phyloP scores from a whole-genome alignment of 23 tunicate genomes.

The Halocynthia roretzi region DNA sequence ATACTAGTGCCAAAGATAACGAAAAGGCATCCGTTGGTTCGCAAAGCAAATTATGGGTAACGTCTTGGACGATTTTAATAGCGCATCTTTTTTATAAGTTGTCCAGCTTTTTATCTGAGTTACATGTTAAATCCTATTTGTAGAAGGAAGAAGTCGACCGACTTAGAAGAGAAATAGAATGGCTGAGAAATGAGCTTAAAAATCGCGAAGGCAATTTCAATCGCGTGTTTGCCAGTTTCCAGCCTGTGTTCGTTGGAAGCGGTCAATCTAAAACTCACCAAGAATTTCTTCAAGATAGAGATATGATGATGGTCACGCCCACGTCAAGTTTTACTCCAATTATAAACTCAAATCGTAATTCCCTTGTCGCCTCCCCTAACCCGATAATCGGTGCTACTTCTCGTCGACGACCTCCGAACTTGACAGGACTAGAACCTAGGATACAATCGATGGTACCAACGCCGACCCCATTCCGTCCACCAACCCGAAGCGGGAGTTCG shows the following conservation, averaged over 20 bases:
- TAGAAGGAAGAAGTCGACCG: conserved; percentile 28
- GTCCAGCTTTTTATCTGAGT: background rate
- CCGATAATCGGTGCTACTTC: background rate
- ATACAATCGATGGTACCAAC: conserved; percentile 2
- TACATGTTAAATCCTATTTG: background rate
- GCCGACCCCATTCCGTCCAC: conserved; percentile 7
- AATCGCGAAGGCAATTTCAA: conserved; percentile 80
- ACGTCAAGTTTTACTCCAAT: conserved; percentile 24
- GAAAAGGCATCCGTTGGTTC: too few relatives aligned
- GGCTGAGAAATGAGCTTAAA: conserved; percentile 62
- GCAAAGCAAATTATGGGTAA: too few relatives aligned
- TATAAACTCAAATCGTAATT: background rate
- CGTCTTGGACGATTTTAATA: too few relatives aligned
- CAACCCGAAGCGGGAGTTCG: conserved; percentile 7
- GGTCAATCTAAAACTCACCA: background rate
- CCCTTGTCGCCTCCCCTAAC: background rate
- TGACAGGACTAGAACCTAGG: conserved; percentile 15
- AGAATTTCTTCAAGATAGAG: conserved; percentile 5
- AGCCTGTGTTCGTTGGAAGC: conserved; percentile 62
- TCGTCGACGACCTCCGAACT: conserved; percentile 1
- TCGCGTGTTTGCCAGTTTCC: conserved; percentile 75
- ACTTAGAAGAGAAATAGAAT: conserved; percentile 51
- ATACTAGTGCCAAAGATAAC: too few relatives aligned
- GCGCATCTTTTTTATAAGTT: too few relatives aligned
- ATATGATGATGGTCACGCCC: conserved; percentile 73